Conservation (phyloP, 2,888 invertebrate species). For the Argyra leucocephala region DNA sequence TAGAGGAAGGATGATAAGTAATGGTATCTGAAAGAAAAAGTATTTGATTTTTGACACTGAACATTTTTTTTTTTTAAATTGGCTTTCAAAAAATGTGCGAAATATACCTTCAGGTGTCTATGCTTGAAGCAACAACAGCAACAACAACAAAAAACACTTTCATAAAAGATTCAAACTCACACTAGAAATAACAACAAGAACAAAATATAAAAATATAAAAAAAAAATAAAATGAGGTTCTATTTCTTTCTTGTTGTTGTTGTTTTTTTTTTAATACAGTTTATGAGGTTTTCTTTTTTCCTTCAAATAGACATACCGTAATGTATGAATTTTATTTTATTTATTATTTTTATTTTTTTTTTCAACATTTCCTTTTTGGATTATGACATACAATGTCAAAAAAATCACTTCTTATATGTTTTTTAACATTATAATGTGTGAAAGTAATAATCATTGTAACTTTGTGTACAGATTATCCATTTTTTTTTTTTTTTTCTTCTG, state of each 20-base stretch:
- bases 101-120: background rate
- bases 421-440: background rate
- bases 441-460: background rate
- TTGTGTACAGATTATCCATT: background rate
- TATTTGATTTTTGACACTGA: conserved; percentile 5
- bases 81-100: background rate
- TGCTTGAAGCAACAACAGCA: background rate
- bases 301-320: no score
- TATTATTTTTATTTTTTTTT: no score
- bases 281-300: no score
- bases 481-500: no score
- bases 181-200: no score
- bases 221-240: background rate
- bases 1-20: background rate
- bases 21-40: background rate
- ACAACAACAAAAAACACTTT: no score
- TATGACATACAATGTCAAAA: background rate
- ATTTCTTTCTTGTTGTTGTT: no score
- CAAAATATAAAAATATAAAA: no score
- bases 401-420: background rate
- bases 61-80: background rate
- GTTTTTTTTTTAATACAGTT: no score
- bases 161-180: no score
- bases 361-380: background rate
- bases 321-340: no score